These are phyloP conservation scores for Drosophila incognita DNA, from an alignment of 2,888 invertebrate genomes.

Conservation along the genomic window DNA sequence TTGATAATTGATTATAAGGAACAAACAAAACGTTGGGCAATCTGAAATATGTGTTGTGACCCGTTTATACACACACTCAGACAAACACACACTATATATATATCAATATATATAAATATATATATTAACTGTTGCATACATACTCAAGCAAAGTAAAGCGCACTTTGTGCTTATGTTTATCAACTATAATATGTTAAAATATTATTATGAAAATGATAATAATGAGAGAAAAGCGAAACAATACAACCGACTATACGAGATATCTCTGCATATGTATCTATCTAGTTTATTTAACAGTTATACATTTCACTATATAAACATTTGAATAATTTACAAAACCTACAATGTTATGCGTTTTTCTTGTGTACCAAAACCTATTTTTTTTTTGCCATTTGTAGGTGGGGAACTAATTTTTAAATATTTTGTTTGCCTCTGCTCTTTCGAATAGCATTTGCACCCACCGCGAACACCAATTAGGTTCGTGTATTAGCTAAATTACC, in stretches of 20 bases:
- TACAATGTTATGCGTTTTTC: slow-evolving; percentile 22
- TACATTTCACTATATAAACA: slow-evolving; percentile 49
- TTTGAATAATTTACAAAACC: slow-evolving; percentile 52
- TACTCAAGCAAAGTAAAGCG: slow-evolving; percentile 60
- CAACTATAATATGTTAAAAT: slow-evolving; percentile 33
- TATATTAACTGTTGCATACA: slow-evolving; percentile 31
- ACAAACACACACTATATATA: slow-evolving; percentile 25
- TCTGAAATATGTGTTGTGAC: slow-evolving; percentile 14
- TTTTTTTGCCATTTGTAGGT: no score
- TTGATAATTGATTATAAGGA: slow-evolving; percentile 30
- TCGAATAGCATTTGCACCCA: not conserved
- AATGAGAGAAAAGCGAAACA: slow-evolving; percentile 19
- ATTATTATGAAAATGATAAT: slow-evolving; percentile 17
- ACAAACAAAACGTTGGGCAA: slow-evolving; percentile 28
- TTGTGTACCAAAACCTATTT: not conserved
- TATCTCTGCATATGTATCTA: slow-evolving; percentile 21
- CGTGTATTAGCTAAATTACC: not conserved
- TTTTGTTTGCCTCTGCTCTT: not conserved
- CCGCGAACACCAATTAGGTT: not conserved
- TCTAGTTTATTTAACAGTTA: slow-evolving; percentile 53
- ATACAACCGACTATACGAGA: slow-evolving; percentile 42
- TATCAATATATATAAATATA: not conserved
- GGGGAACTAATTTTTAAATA: not conserved
- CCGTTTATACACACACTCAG: slow-evolving; percentile 16
- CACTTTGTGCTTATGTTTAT: slow-evolving; percentile 35